Evolutionary conservation across 2,888 invertebrate species (phyloP).

Genomic region (Drosophila robusta): DNA sequence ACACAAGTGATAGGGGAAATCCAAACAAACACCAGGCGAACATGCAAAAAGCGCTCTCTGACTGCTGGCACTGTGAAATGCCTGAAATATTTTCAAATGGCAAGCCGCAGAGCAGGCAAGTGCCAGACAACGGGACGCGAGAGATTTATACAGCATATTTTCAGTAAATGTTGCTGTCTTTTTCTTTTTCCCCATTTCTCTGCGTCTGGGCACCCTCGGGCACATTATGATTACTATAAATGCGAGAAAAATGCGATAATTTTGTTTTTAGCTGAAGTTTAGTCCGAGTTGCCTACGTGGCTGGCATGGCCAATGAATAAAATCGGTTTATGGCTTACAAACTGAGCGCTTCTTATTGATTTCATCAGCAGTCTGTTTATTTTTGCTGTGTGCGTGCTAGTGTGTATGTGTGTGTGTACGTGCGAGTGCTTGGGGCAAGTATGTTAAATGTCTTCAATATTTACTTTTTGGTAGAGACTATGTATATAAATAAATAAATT

Average conservation of each 20-base stretch:
- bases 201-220: conserved; percentile 11
- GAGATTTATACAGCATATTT: conserved; percentile 46
- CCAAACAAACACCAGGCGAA: conserved; percentile 48
- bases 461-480: conserved; percentile 3
- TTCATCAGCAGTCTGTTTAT: conserved; percentile 34
- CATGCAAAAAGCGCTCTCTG: conserved; percentile 45
- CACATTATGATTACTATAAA: conserved; percentile 67
- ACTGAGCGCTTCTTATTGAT: conserved; percentile 59
- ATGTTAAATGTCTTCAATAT: conserved; percentile 30
- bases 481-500: conserved; percentile 20
- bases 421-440: conserved; percentile 6
- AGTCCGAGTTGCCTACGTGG: conserved; percentile 49
- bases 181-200: background rate
- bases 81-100: conserved; percentile 56
- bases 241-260: conserved; percentile 71
- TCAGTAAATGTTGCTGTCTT: conserved; percentile 16
- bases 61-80: conserved; percentile 49
- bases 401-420: conserved; percentile 13
- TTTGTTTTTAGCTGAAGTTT: conserved; percentile 67
- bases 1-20: conserved; percentile 14
- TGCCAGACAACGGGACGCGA: conserved; percentile 23
- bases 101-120: conserved; percentile 17
- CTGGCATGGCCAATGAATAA: conserved; percentile 53
- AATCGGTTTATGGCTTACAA: conserved; percentile 51
- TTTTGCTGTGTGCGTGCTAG: conserved; percentile 2